These are phyloP conservation scores for Drosophila atripex DNA, from an alignment of 2,888 invertebrate genomes.

Conservation along the genomic window DNA sequence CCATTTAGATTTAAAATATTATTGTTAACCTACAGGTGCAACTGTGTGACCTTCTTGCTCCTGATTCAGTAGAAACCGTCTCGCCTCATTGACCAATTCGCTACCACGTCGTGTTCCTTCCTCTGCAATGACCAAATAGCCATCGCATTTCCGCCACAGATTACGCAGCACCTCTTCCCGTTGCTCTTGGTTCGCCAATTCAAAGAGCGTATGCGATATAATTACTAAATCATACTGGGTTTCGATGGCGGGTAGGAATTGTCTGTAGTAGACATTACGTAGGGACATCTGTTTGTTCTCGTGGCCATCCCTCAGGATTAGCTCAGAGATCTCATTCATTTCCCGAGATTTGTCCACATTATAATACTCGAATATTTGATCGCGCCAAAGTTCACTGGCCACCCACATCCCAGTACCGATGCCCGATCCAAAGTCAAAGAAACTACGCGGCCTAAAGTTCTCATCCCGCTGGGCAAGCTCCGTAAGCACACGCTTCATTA, in stretches of 20 bases:
- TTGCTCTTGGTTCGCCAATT: slow-evolving; percentile 88
- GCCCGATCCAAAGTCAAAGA: slow-evolving; percentile 97
- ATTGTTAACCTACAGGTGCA: slow-evolving; percentile 87
- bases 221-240: slow-evolving; percentile 91
- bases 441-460: slow-evolving; percentile 89
- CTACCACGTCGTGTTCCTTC: slow-evolving; percentile 93
- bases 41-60: slow-evolving; percentile 87
- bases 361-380: slow-evolving; percentile 91
- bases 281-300: slow-evolving; percentile 86
- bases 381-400: slow-evolving; percentile 89
- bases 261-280: slow-evolving; percentile 89
- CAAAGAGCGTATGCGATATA: slow-evolving; percentile 92
- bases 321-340: slow-evolving; percentile 92
- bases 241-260: slow-evolving; percentile 90
- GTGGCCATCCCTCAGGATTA: slow-evolving; percentile 88
- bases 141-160: slow-evolving; percentile 93
- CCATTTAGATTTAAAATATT: neutral
- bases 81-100: slow-evolving; percentile 91
- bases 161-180: slow-evolving; percentile 89
- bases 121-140: slow-evolving; percentile 93
- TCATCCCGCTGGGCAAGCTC: slow-evolving; percentile 89
- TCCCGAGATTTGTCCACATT: slow-evolving; percentile 92
- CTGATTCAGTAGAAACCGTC: slow-evolving; percentile 89
- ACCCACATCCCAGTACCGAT: slow-evolving; percentile 95
- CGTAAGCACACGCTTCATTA: slow-evolving; percentile 88